These are phyloP conservation scores for Leiothrix lutea DNA, from an alignment of 2,113 vertebrate species.

Conservation along the genomic window DNA sequence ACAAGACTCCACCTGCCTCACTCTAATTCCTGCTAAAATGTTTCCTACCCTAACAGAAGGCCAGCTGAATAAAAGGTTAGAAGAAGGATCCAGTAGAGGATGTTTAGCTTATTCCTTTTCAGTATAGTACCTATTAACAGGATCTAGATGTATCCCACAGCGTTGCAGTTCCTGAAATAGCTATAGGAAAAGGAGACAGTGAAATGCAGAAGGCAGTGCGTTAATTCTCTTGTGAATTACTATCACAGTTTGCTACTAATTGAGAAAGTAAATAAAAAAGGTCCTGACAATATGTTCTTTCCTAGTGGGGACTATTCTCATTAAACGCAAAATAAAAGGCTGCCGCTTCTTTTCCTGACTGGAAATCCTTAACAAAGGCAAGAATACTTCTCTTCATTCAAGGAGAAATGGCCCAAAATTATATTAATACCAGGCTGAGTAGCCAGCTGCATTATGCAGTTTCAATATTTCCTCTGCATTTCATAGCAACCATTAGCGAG, in stretches of 20 bases:
- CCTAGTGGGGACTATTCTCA: conserved; percentile 52
- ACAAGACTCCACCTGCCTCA: not conserved
- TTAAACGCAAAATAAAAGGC: conserved; percentile 51
- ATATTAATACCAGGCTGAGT: conserved; percentile 53
- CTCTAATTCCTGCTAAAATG: not conserved
- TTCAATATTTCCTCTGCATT: conserved; percentile 38
- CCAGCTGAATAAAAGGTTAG: not conserved
- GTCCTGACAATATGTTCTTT: conserved; percentile 64
- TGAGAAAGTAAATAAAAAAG: conserved; percentile 75
- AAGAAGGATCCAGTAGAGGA: not conserved
- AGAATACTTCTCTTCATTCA: not conserved
- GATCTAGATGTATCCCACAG: conserved; percentile 58
- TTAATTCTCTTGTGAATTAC: conserved; percentile 72
- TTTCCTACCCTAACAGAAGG: not conserved
- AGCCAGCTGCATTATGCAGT: conserved; percentile 54
- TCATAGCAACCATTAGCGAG: conserved; percentile 29
- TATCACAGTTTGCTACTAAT: conserved; percentile 74
- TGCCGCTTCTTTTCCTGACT: not conserved
- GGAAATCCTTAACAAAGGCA: conserved; percentile 47
- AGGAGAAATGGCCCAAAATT: conserved; percentile 19
- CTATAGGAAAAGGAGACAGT: conserved; percentile 38
- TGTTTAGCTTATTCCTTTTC: not conserved
- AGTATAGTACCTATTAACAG: not conserved
- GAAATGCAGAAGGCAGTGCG: conserved; percentile 58
- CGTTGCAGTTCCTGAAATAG: conserved; percentile 53